Conservation (phyloP, 64 coral and sea anemone species). For the Anthopleura sola region DNA sequence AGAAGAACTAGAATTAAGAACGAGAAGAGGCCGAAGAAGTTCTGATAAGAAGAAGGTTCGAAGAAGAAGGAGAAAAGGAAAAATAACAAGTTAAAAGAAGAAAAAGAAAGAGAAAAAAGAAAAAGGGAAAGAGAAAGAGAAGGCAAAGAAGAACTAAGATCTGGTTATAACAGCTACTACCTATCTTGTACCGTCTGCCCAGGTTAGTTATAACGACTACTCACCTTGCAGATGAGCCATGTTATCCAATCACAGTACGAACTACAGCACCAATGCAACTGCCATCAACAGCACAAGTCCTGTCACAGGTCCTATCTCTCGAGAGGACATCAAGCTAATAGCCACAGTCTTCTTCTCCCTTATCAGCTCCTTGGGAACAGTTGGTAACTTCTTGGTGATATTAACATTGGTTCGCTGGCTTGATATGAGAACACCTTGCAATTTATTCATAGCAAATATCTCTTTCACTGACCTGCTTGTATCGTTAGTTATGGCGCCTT, state of each 20-base stretch:
- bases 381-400: slow-evolving; percentile 56
- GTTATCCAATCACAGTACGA: not conserved
- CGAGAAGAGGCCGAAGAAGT: not conserved
- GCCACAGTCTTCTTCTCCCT: slow-evolving; percentile 36
- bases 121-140: no score
- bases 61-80: no score
- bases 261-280: not conserved
- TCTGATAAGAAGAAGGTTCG: no score
- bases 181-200: no score
- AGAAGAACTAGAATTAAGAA: not conserved
- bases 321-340: slow-evolving; percentile 33
- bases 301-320: not conserved
- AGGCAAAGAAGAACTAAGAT: no score
- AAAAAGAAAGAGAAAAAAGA: no score
- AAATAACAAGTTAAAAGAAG: no score
- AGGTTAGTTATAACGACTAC: no score
- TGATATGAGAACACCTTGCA: slow-evolving; percentile 58
- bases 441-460: slow-evolving; percentile 63
- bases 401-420: slow-evolving; percentile 41
- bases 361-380: slow-evolving; percentile 36
- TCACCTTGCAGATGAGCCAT: not conserved
- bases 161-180: no score
- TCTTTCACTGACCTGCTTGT: slow-evolving; percentile 54
- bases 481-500: slow-evolving; percentile 38
- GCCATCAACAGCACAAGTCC: not conserved